Base-by-base conservation (phyloP, 2,113 vertebrate genomes). In the Ramphastos sulfuratus region DNA sequence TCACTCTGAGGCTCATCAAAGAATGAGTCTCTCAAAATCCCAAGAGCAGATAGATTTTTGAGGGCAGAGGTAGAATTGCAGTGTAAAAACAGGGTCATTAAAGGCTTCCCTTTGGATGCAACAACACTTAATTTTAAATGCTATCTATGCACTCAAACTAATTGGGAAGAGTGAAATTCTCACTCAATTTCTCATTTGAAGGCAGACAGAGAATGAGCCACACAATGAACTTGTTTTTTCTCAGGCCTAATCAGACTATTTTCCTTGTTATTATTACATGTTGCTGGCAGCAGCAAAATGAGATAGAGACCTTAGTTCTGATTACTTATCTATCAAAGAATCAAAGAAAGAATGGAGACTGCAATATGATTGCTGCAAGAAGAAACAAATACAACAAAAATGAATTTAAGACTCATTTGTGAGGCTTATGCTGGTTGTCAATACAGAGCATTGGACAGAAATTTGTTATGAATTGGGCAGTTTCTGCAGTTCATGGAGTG, bases 1-100 rank as follows among this genome's bases (percentile, higher is more conserved):
- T 90, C 69, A 66, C 20, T 91, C 64, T n/a, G 35, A 78, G 81
- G 73, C 71, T 90, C 33, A 89, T 77, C 86, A 94, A 89, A 96
- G 84, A 87, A 82, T 30, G 19, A 74, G 19, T 37, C 64, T 84
- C 72, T 87, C 69, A 80, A 92, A 93, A 86, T 80, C 33, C 48
- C 55, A 85, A 79, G 1, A 12, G 72, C 46, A 81, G 60, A 86
- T 1, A 91, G 39, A 75, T 85, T 85, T 83, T 76, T 67, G 42
- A 93, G 64, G 88, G 55, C 33, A 83, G 69, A 74, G 17, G 10
- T 12, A 78, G 71, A 92, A 85, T 72, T 88, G 48, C 7, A 59
- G n/a, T 10, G 5, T 19, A 85, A 60, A 74, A 61, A 85, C 81
- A 90, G 7, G 28, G n/a, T 72, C n/a, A 92, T 35, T 35, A 73